A percentile compares a stretch with the other conserved stretches of the same genome.
Evolutionary conservation across 2,797 vertebrate species (phyloP).

Genomic region (Nyctibius grandis): DNA sequence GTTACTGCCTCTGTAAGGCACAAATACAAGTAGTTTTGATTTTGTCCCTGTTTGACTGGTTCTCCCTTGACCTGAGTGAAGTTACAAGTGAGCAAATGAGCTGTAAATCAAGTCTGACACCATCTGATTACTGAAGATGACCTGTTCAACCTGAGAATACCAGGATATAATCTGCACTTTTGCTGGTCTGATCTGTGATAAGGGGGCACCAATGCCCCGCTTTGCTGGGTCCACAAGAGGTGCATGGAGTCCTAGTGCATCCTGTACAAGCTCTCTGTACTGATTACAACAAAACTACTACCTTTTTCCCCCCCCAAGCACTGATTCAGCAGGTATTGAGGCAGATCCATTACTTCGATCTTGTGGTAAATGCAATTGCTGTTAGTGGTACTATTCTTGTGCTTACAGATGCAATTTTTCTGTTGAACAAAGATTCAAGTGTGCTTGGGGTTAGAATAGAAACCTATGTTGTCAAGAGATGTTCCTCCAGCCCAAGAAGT

Average conservation of each 20-base stretch:
- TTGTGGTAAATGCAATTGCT: not conserved
- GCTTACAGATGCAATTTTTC: not conserved
- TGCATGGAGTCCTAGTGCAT: not conserved
- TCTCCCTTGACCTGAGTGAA: not conserved
- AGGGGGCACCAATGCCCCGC: not conserved
- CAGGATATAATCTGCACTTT: not conserved
- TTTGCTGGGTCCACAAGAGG: not conserved
- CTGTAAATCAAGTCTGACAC: not conserved
- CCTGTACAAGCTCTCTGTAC: rapidly evolving
- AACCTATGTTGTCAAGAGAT: not conserved
- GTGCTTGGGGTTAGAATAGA: not conserved
- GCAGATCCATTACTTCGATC: not conserved
- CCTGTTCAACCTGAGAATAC: not conserved
- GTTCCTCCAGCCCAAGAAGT: not conserved
- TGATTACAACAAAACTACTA: not conserved
- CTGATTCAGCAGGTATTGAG: not conserved
- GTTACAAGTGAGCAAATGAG: not conserved
- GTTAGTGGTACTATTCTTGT: not conserved
- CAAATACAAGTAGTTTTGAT: not conserved
- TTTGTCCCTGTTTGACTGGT: not conserved
- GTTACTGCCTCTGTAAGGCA: not conserved
- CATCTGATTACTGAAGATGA: not conserved
- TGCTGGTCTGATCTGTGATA: not conserved
- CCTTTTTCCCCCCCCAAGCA: not conserved
- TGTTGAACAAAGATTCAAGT: not conserved